phyloP scores from a whole-genome alignment of 1,140 invertebrate genomes.

The Listronotus bonariensis region DNA sequence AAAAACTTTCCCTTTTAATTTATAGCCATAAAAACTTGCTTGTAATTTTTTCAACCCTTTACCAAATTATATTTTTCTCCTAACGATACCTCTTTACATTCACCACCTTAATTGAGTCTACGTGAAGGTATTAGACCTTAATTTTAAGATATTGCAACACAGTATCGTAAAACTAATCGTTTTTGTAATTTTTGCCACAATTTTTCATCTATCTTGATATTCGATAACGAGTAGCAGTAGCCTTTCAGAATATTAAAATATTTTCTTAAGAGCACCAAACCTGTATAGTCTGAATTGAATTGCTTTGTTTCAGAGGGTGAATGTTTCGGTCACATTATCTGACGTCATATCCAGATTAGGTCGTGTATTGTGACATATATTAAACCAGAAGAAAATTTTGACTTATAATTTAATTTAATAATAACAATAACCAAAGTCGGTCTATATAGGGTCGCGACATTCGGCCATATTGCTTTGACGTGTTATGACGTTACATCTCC shows the following conservation, averaged over 20 bases:
- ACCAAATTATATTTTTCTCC: neutral
- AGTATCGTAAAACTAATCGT: slow-evolving; percentile 39
- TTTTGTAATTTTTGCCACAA: slow-evolving; percentile 38
- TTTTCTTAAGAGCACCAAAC: slow-evolving; percentile 11
- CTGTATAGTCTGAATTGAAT: neutral
- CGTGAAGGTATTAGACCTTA: slow-evolving; percentile 29
- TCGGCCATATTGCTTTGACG: too few relatives aligned
- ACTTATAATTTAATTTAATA: too few relatives aligned
- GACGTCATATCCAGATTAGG: too few relatives aligned
- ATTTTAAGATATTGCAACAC: slow-evolving; percentile 35
- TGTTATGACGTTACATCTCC: too few relatives aligned
- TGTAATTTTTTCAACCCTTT: slow-evolving; percentile 12
- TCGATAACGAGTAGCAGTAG: slow-evolving; percentile 25
- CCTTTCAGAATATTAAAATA: slow-evolving; percentile 29
- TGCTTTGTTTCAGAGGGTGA: too few relatives aligned
- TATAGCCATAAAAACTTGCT: too few relatives aligned
- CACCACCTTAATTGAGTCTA: slow-evolving; percentile 8
- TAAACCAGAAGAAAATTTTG: too few relatives aligned
- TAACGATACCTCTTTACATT: slow-evolving; percentile 26
- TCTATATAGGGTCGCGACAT: too few relatives aligned
- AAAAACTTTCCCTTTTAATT: too few relatives aligned
- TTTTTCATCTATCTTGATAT: slow-evolving; percentile 40
- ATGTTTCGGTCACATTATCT: too few relatives aligned
- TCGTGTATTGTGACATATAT: too few relatives aligned
- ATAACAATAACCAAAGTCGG: too few relatives aligned